Conservation (phyloP, 2,113 vertebrate species). For the Amblyopsis rosae region DNA sequence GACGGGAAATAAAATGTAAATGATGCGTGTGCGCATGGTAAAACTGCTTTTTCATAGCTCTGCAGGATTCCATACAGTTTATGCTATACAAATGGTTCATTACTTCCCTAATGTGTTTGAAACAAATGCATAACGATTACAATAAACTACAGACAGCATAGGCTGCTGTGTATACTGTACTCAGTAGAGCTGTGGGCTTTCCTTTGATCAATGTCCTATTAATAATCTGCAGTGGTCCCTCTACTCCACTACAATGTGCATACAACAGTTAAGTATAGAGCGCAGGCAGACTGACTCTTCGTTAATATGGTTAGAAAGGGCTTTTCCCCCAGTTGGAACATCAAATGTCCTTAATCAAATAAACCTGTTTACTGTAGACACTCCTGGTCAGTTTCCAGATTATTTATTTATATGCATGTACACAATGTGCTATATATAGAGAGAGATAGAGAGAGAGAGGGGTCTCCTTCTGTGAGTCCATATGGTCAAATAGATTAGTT, state of each 20-base stretch:
- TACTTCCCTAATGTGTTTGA: background rate
- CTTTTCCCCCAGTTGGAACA: slow-evolving; percentile 9
- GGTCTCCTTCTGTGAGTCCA: slow-evolving; percentile 38
- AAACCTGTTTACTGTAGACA: slow-evolving; percentile 1
- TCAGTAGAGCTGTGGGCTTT: slow-evolving; percentile 29
- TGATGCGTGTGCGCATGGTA: too few species aligned
- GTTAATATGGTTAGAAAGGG: slow-evolving; percentile 13
- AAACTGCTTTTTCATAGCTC: background rate
- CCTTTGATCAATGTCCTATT: slow-evolving; percentile 57
- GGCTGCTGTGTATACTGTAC: slow-evolving; percentile 2
- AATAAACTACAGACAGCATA: background rate
- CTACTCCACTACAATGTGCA: slow-evolving; percentile 36
- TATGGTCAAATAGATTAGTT: slow-evolving; percentile 43
- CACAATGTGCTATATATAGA: too few species aligned
- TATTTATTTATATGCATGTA: too few species aligned
- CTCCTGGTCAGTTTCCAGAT: background rate
- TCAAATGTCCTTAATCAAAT: slow-evolving; percentile 19
- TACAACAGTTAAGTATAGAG: slow-evolving; percentile 28
- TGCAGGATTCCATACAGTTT: background rate
- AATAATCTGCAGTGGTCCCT: slow-evolving; percentile 53
- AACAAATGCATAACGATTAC: background rate
- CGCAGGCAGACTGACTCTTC: slow-evolving; percentile 16
- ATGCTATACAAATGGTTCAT: background rate
- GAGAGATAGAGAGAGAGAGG: too few species aligned
- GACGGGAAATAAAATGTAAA: slow-evolving; percentile 2